Base-by-base conservation (phyloP, 1,140 invertebrate genomes). In the Penaeus vannamei region DNA sequence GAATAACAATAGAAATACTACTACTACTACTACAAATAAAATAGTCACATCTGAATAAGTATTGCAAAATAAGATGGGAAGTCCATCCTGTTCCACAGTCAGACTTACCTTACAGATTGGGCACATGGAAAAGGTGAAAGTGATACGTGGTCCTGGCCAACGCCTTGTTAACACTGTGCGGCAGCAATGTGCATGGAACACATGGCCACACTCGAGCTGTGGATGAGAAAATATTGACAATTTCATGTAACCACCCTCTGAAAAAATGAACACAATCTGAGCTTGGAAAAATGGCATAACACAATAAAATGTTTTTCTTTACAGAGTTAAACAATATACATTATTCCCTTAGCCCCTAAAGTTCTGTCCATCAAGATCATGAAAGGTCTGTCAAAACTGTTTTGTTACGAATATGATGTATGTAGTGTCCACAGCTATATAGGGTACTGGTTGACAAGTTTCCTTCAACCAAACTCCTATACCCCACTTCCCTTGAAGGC, bases 91-190 rank as follows among this genome's bases (percentile, higher is more conserved):
- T 29, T 3, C n/a, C 19, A 76, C 1, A 10, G 3, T 32, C 0
- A 20, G 2, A 85, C 87, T 83, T 5, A 97, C 96, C 95, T 99
- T 99, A 93, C 98, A 99, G 92, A 99, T 98, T 0, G 98, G 98
- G 93, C 98, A 99, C 53, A 97, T 94, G 5, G 98, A 97, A 93
- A 99, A 99, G 17, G 97, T 96, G 92, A 99, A 99, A 8, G 97
- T 98, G 62, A 99, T 99, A 87, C 98, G 94, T 10, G 98, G 98
- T 20, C 98, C 98, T 29, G 96, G 95, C 98, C 98, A 99, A 92
- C 96, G 95, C 92, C 97, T 97, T 89, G 95, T 94, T 66, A 99
- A 93, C 1, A 98, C 97, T 86, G 96, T 96, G 92, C 95, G 95
- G 91, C 97, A 97, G 93, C 98, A 99, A 91, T 98, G 97, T 69